Conservation (phyloP, 1,140 invertebrate species). For the Sycophila sp. region DNA sequence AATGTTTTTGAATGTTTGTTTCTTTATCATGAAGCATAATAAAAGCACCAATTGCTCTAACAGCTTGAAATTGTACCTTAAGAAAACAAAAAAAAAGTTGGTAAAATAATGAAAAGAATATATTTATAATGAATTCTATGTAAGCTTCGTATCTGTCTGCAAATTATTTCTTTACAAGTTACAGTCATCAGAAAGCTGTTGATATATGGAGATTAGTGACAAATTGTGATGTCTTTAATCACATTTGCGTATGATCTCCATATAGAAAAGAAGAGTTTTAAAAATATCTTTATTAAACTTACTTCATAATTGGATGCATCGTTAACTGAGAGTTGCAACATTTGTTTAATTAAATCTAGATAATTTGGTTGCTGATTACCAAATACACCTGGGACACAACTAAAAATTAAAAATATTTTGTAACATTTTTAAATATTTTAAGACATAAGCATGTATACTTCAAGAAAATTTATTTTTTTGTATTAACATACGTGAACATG, state of each 20-base stretch:
- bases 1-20: conserved; percentile 85
- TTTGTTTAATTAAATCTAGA: conserved; percentile 93
- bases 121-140: conserved; percentile 20
- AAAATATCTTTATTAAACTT: conserved; percentile 42
- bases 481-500: conserved; percentile 85
- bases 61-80: conserved; percentile 81
- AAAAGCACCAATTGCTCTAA: conserved; percentile 88
- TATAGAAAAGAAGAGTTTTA: neutral
- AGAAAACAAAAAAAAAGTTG: conserved; percentile 24
- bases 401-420: conserved; percentile 57
- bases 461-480: neutral
- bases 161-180: conserved; percentile 63
- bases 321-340: conserved; percentile 85
- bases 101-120: neutral
- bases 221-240: conserved; percentile 44
- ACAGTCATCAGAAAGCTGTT: conserved; percentile 65
- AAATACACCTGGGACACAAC: conserved; percentile 94
- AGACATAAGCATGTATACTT: neutral
- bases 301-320: conserved; percentile 76
- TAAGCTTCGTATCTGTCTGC: conserved; percentile 66
- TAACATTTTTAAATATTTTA: conserved; percentile 2
- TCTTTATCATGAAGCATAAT: conserved; percentile 93
- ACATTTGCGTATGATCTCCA: conserved; percentile 57
- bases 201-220: conserved; percentile 57
- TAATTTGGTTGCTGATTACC: conserved; percentile 94